Evolutionary conservation across 2,888 invertebrate genomes (phyloP), one percentile per base, ranked within the genome.

Genomic region (Euspilapteryx auroguttella): DNA sequence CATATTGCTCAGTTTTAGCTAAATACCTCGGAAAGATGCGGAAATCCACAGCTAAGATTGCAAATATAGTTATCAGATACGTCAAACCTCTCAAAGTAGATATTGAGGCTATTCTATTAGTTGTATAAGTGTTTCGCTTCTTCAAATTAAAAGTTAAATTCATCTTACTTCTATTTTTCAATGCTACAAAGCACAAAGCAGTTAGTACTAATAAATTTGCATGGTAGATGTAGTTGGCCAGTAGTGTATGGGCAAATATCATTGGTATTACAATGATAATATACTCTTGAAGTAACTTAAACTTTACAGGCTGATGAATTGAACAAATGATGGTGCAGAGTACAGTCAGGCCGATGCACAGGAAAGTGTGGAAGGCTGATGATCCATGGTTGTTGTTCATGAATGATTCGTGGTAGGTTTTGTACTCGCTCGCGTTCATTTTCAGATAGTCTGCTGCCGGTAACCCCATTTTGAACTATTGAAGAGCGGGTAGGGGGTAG

Each of bases 1-100:
- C 96, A 66, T 80, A 91, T 0, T 62, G 79, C 48, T 90, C 89
- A 1, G 94, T 93, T 66, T 99, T 99, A 0, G 89, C 89, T 55
- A 91, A 88, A 40, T 83, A 69, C 25, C 87, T 66, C 0, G 97
- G 96, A 54, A 94, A 98, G 28, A 86, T 73, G 25, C 69, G 69
- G 52, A 99, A 99, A 62, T 99, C 99, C 0, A 99, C 94, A 1
- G 94, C 98, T 32, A 98, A 66, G 39, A 99, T 97, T 37, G 87
- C 87, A 30, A 91, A 75, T 1, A 81, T 81, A 3, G 94, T 89
- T 25, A 87, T 77, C 7, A 91, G 53, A 47, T 86, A 87, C 1
- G 86, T 83, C 3, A 85, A 65, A 0, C 86, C 83, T 38, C 93
- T 78, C 28, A 83, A 65, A 43, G 84, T 78, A 5, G 90, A 85